Evolutionary conservation across 2,888 invertebrate species (phyloP), one percentile per base, ranked within the genome.

Genomic region (Chalcis sispes): DNA sequence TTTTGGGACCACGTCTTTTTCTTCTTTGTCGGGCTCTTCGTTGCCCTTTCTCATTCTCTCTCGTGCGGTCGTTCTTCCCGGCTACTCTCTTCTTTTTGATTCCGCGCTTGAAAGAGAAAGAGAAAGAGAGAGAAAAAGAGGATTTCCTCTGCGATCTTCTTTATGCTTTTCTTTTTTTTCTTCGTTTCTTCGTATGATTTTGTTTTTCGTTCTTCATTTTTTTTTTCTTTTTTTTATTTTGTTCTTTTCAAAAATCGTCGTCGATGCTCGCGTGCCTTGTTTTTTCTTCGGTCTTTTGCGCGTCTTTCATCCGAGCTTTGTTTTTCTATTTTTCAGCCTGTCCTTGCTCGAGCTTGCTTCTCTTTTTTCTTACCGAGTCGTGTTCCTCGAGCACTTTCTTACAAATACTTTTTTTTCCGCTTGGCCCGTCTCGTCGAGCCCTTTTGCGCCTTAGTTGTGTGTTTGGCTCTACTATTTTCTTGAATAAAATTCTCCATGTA

Each of bases 291-390:
- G 18, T 71, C 54, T 59, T 32, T 61, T 40, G 58, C 40, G 36
- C 59, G 40, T 50, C 59, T 74, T 59, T 59, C 50, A 42, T 62
- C 18, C 48, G 15, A 59, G 32, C 56, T 23, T 25, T 72, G 61
- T 73, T 71, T 75, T 73, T 72, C 76, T 79, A 66, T 73, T 77
- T 72, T 71, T 66, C 69, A 56, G 67, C 61, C 65, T 69, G 73
- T 78, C 74, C 70, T 74, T 77, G 71, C 69, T 20, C 73, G 54
- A 67, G 62, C 56, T 76, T 40, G 36, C 58, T 77, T 13, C 71
- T 52, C 71, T 67, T 40, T 72, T 74, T 65, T 66, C 48, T 40
- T 27, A 27, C 56, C 29, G 40, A 62, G 70, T 52, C 56, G 66
- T 46, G 77, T 58, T 58, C 62, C 61, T 25, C 67, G 54, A 46